Evolutionary conservation across 1,140 invertebrate species (phyloP).

Genomic region (Trinorchestia longiramus): DNA sequence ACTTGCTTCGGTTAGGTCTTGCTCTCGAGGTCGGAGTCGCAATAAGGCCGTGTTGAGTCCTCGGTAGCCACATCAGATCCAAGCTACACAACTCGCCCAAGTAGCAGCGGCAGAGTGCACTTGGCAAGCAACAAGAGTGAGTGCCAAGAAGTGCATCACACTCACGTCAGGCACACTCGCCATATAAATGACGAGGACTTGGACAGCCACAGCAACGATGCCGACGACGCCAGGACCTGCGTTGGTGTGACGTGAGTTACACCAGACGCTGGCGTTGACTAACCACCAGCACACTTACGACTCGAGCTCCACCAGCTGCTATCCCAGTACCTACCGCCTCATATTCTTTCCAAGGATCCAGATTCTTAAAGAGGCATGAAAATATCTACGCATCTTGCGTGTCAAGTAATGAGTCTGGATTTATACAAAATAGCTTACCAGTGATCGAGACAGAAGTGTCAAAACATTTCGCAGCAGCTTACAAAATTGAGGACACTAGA

Average conservation of each 20-base stretch:
- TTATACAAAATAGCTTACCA: not conserved
- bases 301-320: not conserved
- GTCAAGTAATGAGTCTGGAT: not conserved
- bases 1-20: not conserved
- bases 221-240: not conserved
- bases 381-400: not conserved
- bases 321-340: not conserved
- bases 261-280: not conserved
- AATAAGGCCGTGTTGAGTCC: not conserved
- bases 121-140: constrained; percentile 6
- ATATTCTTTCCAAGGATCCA: not conserved
- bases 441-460: not conserved
- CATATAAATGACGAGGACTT: not conserved
- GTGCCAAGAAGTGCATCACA: constrained; percentile 6
- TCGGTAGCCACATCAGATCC: not conserved
- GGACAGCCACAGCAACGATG: not conserved
- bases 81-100: not conserved
- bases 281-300: constrained; percentile 6
- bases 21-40: not conserved
- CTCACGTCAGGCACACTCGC: not conserved
- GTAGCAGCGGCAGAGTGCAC: not conserved
- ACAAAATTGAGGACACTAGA: too few species aligned
- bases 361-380: not conserved
- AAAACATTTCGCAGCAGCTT: too few species aligned
- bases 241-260: not conserved